These are phyloP conservation scores for Drosophila antonietae DNA, from an alignment of 2,888 invertebrate genomes.

Conservation along the genomic window DNA sequence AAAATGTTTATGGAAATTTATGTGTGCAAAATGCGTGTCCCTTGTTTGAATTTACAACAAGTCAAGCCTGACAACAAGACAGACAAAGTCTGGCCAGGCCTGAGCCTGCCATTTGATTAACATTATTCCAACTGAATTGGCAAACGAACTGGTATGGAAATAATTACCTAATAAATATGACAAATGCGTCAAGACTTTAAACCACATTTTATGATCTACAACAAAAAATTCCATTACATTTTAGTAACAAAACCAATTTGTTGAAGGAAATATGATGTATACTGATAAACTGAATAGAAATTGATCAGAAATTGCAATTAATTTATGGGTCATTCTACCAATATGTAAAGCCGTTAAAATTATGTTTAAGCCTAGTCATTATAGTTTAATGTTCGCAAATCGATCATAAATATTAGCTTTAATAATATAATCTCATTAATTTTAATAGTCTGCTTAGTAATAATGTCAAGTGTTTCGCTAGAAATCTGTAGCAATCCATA, in stretches of 20 bases:
- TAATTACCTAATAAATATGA: conserved; percentile 61
- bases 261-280: background rate
- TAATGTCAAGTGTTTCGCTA: background rate
- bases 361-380: background rate
- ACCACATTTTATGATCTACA: background rate
- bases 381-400: background rate
- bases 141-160: conserved; percentile 59
- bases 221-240: background rate
- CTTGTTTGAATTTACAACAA: conserved; percentile 58
- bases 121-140: conserved; percentile 62
- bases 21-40: conserved; percentile 33
- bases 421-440: background rate
- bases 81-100: conserved; percentile 12
- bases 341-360: background rate
- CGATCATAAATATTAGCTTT: background rate
- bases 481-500: background rate
- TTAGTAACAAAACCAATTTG: too few relatives aligned
- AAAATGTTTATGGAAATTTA: conserved; percentile 54
- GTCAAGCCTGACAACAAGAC: conserved; percentile 1
- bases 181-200: conserved; percentile 21
- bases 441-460: conserved; percentile 2
- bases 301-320: background rate
- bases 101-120: conserved; percentile 57
- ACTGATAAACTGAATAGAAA: background rate
- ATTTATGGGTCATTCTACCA: background rate